Conservation (phyloP, 1,140 invertebrate genomes). For the Drosophila aff. region DNA sequence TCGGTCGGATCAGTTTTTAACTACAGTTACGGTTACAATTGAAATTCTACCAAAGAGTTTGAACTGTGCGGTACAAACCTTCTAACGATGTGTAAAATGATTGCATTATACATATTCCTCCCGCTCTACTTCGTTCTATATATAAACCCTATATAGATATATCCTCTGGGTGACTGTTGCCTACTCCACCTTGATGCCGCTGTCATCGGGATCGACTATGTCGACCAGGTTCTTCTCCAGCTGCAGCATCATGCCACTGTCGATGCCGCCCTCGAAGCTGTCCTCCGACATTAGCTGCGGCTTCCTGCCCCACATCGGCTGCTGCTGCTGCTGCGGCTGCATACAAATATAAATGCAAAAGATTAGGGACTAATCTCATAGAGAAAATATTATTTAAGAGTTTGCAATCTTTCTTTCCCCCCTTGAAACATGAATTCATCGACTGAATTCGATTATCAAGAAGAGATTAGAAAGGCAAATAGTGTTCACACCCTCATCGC, state of each 20-base stretch:
- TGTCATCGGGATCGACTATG: conserved; percentile 79
- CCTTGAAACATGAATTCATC: not conserved
- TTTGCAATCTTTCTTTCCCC: not conserved
- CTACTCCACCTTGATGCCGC: conserved; percentile 78
- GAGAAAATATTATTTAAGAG: not conserved
- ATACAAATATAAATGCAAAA: not conserved
- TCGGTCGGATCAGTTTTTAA: conserved; percentile 52
- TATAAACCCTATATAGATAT: conserved; percentile 43
- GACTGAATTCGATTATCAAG: not conserved
- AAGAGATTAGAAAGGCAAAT: conserved; percentile 4
- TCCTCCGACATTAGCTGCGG: conserved; percentile 69
- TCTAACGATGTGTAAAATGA: conserved; percentile 61
- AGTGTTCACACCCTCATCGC: not conserved
- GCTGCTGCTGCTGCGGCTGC: conserved; percentile 21
- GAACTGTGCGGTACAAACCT: conserved; percentile 57
- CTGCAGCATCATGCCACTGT: conserved; percentile 76
- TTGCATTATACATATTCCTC: conserved; percentile 57
- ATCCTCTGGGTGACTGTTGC: conserved; percentile 3
- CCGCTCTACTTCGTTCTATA: conserved; percentile 20
- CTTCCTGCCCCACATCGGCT: conserved; percentile 58
- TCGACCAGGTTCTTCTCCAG: conserved; percentile 77
- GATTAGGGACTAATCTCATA: not conserved
- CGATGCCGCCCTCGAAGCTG: conserved; percentile 75
- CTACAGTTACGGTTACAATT: conserved; percentile 53
- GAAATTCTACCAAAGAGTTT: conserved; percentile 69